A percentile compares a stretch with the other conserved stretches of the same genome.
These are phyloP conservation scores for Clarias fuscus DNA, from an alignment of 2,797 vertebrate genomes.

Conservation along the genomic window DNA sequence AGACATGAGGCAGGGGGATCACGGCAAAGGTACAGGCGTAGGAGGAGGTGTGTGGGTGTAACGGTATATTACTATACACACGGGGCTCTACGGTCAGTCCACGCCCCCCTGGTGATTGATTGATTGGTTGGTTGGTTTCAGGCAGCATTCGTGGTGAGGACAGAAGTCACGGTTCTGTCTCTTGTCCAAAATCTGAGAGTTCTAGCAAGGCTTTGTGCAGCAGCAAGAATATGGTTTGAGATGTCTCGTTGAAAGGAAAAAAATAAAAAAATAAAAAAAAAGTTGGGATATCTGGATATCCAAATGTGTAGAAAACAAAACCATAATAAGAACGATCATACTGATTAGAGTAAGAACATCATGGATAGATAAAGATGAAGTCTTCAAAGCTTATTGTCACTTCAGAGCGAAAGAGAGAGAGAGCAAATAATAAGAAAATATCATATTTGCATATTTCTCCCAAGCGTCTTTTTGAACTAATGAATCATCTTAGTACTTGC, in stretches of 20 bases:
- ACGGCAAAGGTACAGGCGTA: conserved; percentile 22
- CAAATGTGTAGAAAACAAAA: conserved; percentile 48
- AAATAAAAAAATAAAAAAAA: conserved; percentile 39
- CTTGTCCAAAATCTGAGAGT: conserved; percentile 22
- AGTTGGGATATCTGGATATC: conserved; percentile 53
- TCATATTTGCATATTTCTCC: conserved; percentile 74
- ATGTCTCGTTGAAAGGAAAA: conserved; percentile 51
- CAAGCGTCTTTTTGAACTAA: conserved; percentile 65
- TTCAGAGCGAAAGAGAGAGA: conserved; percentile 49
- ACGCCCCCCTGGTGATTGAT: not conserved
- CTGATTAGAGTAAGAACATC: conserved; percentile 41
- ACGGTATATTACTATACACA: conserved; percentile 8
- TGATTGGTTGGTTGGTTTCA: conserved; percentile 32
- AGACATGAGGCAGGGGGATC: conserved; percentile 13
- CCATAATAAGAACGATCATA: conserved; percentile 32
- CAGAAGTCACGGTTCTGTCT: conserved; percentile 19
- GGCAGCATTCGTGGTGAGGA: conserved; percentile 49
- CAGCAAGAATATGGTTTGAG: conserved; percentile 56
- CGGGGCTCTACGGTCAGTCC: not conserved
- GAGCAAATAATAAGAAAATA: conserved; percentile 60
- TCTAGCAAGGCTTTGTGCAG: conserved; percentile 42
- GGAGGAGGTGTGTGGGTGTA: conserved; percentile 26
- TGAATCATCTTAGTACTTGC: conserved; percentile 69
- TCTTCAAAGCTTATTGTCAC: conserved; percentile 69
- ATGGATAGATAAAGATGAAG: conserved; percentile 48